Evolutionary conservation across 2,888 invertebrate species (phyloP).

Genomic region (Cynaeus angustus): DNA sequence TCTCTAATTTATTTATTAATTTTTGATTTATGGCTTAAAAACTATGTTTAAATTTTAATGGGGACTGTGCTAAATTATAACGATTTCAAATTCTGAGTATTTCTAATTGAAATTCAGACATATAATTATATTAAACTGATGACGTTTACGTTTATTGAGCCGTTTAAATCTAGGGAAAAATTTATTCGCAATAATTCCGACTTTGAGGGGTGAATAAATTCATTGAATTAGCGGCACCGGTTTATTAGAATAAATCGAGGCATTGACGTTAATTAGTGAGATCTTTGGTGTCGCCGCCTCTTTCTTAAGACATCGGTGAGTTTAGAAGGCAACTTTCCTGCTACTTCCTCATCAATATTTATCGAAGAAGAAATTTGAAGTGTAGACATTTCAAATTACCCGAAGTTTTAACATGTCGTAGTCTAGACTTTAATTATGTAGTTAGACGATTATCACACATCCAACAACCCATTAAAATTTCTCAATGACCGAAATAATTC

Average conservation of each 20-base stretch:
- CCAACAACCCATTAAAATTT: conserved; percentile 30
- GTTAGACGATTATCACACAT: conserved; percentile 27
- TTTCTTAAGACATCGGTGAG: conserved; percentile 20
- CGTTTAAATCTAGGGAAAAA: too few relatives aligned
- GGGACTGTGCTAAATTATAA: too few relatives aligned
- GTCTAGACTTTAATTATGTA: conserved; percentile 23
- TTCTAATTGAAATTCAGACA: too few relatives aligned
- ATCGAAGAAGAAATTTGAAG: conserved; percentile 12
- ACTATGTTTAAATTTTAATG: too few relatives aligned
- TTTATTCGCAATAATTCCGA: not conserved
- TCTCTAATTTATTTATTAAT: too few relatives aligned
- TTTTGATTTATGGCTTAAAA: too few relatives aligned
- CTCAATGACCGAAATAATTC: conserved; percentile 21
- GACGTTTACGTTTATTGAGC: too few relatives aligned
- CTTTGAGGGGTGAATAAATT: not conserved
- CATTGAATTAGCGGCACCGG: not conserved
- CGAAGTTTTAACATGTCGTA: conserved; percentile 8
- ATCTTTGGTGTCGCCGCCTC: conserved; percentile 7
- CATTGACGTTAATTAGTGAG: conserved; percentile 11
- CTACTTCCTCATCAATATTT: conserved; percentile 24
- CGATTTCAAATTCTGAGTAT: too few relatives aligned
- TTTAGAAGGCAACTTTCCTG: conserved; percentile 27
- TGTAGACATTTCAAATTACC: conserved; percentile 11
- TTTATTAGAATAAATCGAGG: conserved; percentile 17
- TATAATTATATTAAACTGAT: too few relatives aligned